A percentile compares a stretch with the other conserved stretches of the same genome.
Conservation (phyloP, 2,797 vertebrate genomes). For the Acanthurus leucopareius region DNA sequence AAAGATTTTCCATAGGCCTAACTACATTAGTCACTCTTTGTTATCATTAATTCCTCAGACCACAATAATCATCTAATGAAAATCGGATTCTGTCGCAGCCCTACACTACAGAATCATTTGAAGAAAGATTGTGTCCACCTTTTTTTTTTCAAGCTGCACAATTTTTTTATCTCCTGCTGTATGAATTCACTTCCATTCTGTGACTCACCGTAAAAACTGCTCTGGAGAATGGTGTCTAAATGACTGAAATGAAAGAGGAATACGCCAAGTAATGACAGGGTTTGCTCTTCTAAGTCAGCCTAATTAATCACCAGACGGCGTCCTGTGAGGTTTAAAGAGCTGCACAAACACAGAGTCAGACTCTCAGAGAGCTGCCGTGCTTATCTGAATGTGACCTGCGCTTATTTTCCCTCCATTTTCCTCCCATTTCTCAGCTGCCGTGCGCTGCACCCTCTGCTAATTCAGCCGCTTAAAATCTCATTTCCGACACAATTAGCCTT, state of each 20-base stretch:
- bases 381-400: conserved; percentile 71
- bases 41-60: too few relatives aligned
- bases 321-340: conserved; percentile 54
- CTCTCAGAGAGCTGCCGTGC: conserved; percentile 45
- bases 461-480: conserved; percentile 85
- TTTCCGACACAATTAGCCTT: conserved; percentile 88
- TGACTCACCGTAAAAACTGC: conserved; percentile 24
- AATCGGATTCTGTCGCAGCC: too few relatives aligned
- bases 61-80: too few relatives aligned
- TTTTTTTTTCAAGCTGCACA: conserved; percentile 2
- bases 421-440: conserved; percentile 57
- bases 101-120: not conserved
- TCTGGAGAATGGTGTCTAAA: conserved; percentile 43
- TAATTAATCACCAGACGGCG: conserved; percentile 70
- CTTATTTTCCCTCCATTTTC: conserved; percentile 61
- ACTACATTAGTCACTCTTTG: too few relatives aligned
- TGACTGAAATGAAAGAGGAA: conserved; percentile 56
- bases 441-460: conserved; percentile 75
- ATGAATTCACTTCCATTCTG: conserved; percentile 27
- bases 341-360: conserved; percentile 56
- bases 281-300: conserved; percentile 64
- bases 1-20: too few relatives aligned
- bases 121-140: conserved; percentile 19
- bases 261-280: conserved; percentile 49
- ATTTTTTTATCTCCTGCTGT: conserved; percentile 34